Evolutionary conservation across 2,113 vertebrate species (phyloP).

Genomic region (Cheirogaleus medius): DNA sequence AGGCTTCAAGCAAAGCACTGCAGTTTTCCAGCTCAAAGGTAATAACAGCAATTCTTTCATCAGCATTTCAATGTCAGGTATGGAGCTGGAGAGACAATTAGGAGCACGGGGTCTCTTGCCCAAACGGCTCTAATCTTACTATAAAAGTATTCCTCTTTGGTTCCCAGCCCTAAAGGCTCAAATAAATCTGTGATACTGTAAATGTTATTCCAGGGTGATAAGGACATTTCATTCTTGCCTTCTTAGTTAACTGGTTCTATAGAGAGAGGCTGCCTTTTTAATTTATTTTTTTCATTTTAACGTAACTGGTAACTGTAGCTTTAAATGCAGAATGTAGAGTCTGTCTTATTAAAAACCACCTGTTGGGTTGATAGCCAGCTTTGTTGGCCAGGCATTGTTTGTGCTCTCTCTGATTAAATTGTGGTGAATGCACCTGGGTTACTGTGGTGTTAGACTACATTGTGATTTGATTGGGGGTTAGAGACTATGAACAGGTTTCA

Average conservation of each 20-base stretch:
- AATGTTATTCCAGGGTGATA: background rate
- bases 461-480: background rate
- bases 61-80: background rate
- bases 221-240: background rate
- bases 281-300: background rate
- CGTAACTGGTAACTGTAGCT: constrained; percentile 4
- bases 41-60: background rate
- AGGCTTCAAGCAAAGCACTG: background rate
- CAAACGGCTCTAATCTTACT: background rate
- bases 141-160: background rate
- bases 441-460: background rate
- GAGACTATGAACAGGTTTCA: background rate
- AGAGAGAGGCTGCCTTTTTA: background rate
- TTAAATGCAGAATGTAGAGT: background rate
- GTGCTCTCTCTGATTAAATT: background rate
- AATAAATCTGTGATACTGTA: background rate
- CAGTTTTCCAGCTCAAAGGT: background rate
- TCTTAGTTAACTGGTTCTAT: background rate
- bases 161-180: background rate
- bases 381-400: background rate
- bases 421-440: background rate
- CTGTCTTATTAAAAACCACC: constrained; percentile 36
- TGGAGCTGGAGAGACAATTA: background rate
- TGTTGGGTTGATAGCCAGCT: background rate
- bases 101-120: background rate